phyloP scores from a whole-genome alignment of 2,113 vertebrate genomes.

The Spea bombifrons region DNA sequence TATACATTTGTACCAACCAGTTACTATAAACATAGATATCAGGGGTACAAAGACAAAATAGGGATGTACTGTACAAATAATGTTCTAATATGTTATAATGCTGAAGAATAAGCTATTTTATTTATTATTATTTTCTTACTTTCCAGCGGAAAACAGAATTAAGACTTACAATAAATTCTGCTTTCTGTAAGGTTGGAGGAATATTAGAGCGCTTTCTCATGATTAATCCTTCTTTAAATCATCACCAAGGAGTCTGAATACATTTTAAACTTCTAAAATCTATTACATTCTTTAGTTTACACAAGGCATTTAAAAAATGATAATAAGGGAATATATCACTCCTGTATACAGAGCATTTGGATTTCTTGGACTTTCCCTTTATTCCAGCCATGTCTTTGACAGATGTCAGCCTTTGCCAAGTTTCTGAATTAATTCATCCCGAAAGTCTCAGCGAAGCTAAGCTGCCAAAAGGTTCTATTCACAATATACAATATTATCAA shows the following conservation, averaged over 20 bases:
- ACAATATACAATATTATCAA: conserved; percentile 33
- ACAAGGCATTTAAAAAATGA: neutral
- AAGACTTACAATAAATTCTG: no score
- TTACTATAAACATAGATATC: no score
- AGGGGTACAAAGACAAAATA: no score
- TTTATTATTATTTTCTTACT: no score
- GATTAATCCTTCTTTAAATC: no score
- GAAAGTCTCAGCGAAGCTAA: conserved; percentile 34
- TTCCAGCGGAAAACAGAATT: no score
- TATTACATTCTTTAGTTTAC: neutral
- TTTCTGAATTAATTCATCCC: conserved; percentile 39
- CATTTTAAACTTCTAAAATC: neutral
- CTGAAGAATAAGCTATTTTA: no score
- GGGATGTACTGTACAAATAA: no score
- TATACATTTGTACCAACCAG: no score
- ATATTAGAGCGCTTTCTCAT: no score
- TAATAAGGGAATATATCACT: neutral
- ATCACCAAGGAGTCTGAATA: neutral
- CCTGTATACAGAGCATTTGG: neutral
- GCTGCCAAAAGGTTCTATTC: conserved; percentile 36
- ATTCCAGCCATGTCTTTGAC: conserved; percentile 25
- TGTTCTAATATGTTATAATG: no score
- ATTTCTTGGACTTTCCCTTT: conserved; percentile 4
- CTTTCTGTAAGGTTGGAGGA: no score
- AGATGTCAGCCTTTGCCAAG: conserved; percentile 24